phyloP scores from a whole-genome alignment of 2,888 invertebrate species.

The Rhingia campestris region DNA sequence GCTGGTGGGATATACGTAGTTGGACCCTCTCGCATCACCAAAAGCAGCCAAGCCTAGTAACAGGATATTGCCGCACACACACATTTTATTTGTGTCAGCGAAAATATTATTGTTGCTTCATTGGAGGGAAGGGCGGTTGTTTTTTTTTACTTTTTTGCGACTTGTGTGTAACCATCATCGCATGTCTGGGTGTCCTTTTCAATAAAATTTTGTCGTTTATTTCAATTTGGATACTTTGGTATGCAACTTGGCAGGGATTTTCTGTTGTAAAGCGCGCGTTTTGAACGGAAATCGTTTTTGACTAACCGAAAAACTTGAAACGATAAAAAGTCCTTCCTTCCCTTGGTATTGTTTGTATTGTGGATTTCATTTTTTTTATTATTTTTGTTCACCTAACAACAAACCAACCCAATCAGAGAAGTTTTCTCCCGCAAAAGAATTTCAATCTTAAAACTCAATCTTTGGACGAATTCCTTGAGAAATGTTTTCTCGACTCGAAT shows the following conservation, averaged over 20 bases:
- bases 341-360: too few relatives aligned
- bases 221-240: slow-evolving; percentile 32
- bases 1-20: background rate
- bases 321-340: too few relatives aligned
- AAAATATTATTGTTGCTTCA: slow-evolving; percentile 56
- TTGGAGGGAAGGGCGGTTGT: background rate
- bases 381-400: background rate
- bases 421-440: slow-evolving; percentile 44
- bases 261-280: too few relatives aligned
- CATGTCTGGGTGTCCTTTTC: slow-evolving; percentile 20
- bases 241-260: slow-evolving; percentile 21
- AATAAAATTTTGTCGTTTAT: slow-evolving; percentile 42
- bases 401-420: slow-evolving; percentile 3
- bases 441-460: slow-evolving; percentile 42
- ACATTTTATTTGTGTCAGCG: slow-evolving; percentile 64
- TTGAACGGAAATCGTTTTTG: too few relatives aligned
- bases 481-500: slow-evolving; percentile 10
- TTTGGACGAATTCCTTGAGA: slow-evolving; percentile 4
- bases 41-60: slow-evolving; percentile 12
- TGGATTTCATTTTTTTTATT: too few relatives aligned
- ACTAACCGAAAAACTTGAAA: too few relatives aligned
- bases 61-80: slow-evolving; percentile 49
- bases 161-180: background rate
- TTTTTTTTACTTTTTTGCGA: background rate
- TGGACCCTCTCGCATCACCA: slow-evolving; percentile 24